phyloP scores from a whole-genome alignment of 2,888 invertebrate species.

The Yponomeuta malinellus region DNA sequence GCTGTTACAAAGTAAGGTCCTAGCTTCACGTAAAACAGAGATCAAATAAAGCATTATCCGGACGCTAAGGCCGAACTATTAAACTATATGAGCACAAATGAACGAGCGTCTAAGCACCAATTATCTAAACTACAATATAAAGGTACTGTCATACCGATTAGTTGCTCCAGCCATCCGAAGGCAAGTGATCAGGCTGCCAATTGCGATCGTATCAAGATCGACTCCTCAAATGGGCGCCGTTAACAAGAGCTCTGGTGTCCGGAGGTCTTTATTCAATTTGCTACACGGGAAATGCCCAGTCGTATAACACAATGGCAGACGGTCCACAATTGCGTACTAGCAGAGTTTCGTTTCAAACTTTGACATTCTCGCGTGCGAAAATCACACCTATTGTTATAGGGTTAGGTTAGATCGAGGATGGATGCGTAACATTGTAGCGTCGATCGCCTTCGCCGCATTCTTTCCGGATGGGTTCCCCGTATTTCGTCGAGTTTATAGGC shows the following conservation, averaged over 20 bases:
- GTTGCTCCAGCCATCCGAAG: neutral
- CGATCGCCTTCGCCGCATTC: neutral
- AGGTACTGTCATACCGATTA: neutral
- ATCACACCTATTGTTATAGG: neutral
- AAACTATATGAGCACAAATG: neutral
- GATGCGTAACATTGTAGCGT: neutral
- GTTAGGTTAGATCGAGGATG: neutral
- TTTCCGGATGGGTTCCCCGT: neutral
- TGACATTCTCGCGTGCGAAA: neutral
- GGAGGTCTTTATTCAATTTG: slow-evolving; percentile 48
- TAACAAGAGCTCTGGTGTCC: neutral
- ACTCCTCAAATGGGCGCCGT: neutral
- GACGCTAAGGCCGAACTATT: neutral
- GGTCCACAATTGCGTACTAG: neutral
- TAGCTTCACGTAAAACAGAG: no score
- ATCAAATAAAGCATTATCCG: no score
- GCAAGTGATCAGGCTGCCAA: slow-evolving; percentile 7
- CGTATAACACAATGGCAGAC: slow-evolving; percentile 25
- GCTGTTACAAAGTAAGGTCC: no score
- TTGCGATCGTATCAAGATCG: slow-evolving; percentile 6
- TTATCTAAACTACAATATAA: neutral
- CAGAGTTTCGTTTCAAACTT: neutral
- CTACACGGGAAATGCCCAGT: slow-evolving; percentile 23
- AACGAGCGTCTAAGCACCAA: neutral
- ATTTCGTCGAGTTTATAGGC: slow-evolving; percentile 3